These are phyloP conservation scores for Apogon talboti DNA, from an alignment of 2,797 vertebrate genomes.

Conservation along the genomic window DNA sequence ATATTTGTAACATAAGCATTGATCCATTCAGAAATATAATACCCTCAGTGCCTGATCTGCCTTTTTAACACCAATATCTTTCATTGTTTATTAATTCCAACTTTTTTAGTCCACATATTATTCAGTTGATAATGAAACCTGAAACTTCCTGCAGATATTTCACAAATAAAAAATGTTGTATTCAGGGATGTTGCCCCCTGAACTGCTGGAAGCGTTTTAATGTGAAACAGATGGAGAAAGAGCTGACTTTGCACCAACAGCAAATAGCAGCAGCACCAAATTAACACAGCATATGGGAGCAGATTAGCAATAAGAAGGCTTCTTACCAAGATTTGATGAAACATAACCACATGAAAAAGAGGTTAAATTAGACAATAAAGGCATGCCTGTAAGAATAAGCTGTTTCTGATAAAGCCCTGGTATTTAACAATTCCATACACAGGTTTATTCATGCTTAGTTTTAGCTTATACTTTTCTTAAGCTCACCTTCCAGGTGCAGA, in stretches of 20 bases:
- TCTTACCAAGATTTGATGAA: constrained; percentile 12
- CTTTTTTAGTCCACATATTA: no score
- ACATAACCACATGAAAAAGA: constrained; percentile 22
- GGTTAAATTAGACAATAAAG: not conserved
- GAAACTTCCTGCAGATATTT: constrained; percentile 21
- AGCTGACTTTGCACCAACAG: constrained; percentile 43
- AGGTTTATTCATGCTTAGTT: constrained; percentile 4
- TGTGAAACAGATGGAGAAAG: constrained; percentile 51
- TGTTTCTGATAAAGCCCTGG: not conserved
- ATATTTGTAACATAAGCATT: no score
- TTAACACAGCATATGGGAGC: constrained; percentile 29
- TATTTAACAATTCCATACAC: not conserved
- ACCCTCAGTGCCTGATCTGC: not conserved
- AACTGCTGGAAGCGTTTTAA: constrained; percentile 40
- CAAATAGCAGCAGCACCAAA: constrained; percentile 38
- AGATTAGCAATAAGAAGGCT: constrained; percentile 13
- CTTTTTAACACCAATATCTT: not conserved
- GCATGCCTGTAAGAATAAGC: not conserved
- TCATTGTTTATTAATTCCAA: no score
- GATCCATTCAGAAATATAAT: no score
- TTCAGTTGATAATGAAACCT: not conserved
- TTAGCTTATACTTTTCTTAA: not conserved
- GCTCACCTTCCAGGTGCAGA: not conserved
- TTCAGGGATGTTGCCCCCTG: not conserved
- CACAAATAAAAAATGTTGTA: not conserved